phyloP scores from a whole-genome alignment of 1,140 invertebrate genomes.

The Matsumurasca onukii region DNA sequence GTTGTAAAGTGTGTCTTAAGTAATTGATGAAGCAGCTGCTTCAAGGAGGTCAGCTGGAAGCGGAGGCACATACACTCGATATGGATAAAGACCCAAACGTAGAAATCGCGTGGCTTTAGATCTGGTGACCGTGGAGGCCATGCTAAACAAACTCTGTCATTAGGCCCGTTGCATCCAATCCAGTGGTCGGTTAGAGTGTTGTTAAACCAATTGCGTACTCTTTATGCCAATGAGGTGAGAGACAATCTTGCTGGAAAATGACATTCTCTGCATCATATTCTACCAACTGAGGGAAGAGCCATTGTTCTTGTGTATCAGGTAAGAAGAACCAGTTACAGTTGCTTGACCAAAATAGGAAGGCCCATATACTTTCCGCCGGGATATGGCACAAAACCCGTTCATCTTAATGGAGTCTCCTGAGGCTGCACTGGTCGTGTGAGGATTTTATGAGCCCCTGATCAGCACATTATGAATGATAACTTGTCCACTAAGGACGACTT shows the following conservation, averaged over 20 bases:
- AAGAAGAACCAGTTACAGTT: conserved; percentile 11
- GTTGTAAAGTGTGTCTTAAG: no score
- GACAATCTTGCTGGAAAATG: conserved; percentile 5
- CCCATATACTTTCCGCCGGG: not conserved
- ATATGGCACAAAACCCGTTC: not conserved
- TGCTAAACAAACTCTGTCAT: no score
- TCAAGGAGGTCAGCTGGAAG: no score
- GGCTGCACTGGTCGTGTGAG: not conserved
- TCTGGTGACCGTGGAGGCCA: no score
- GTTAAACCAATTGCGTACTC: no score
- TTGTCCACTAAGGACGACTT: not conserved
- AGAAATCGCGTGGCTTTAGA: no score
- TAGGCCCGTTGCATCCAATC: no score
- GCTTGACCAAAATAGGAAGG: not conserved
- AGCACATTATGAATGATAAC: not conserved
- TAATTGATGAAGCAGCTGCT: no score
- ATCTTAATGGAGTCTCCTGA: not conserved
- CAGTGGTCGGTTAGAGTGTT: no score
- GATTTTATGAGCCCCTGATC: no score
- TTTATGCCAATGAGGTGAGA: not conserved
- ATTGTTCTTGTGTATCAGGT: conserved; percentile 6
- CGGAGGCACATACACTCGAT: no score
- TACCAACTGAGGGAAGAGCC: not conserved
- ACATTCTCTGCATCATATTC: not conserved
- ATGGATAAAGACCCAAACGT: no score